Percentiles rank a stretch among this genome's conserved stretches.
Conservation (phyloP, 1,140 invertebrate species). For the Lethrus apterus region DNA sequence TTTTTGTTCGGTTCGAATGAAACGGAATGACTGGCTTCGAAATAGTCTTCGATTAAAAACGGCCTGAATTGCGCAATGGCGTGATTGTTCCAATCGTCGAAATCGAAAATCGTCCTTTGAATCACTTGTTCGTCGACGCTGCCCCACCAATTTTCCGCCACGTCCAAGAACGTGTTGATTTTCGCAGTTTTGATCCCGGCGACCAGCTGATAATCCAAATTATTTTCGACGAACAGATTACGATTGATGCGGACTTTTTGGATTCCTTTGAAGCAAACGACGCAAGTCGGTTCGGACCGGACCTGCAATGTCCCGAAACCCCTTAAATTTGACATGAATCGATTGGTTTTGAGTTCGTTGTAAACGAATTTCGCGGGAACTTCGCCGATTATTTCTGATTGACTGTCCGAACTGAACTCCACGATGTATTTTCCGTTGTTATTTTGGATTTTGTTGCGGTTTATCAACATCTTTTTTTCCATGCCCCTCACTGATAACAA, state of each 20-base stretch:
- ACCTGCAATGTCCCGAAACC: constrained; percentile 37
- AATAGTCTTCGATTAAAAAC: constrained; percentile 69
- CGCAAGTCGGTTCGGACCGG: constrained; percentile 61
- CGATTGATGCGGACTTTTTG: constrained; percentile 87
- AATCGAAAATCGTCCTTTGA: constrained; percentile 88
- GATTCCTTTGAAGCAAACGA: constrained; percentile 87
- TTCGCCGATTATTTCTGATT: constrained; percentile 85
- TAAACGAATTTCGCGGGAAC: constrained; percentile 70
- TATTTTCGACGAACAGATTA: constrained; percentile 87
- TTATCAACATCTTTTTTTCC: constrained; percentile 90
- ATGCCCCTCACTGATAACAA: constrained; percentile 85
- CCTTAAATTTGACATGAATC: constrained; percentile 36
- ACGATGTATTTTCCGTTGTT: constrained; percentile 84
- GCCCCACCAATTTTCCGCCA: constrained; percentile 96
- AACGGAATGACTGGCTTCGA: constrained; percentile 68
- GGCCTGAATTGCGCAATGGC: constrained; percentile 85
- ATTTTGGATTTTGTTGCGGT: constrained; percentile 66
- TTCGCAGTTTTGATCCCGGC: constrained; percentile 86
- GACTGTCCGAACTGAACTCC: constrained; percentile 83
- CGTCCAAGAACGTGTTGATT: constrained; percentile 81
- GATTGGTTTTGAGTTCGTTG: constrained; percentile 76
- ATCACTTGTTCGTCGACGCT: constrained; percentile 64
- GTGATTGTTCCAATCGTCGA: constrained; percentile 99
- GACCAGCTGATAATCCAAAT: constrained; percentile 83
- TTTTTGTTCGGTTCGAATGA: constrained; percentile 49